These are phyloP conservation scores for Spinus pinus DNA, from an alignment of 2,797 vertebrate species.

Conservation along the genomic window DNA sequence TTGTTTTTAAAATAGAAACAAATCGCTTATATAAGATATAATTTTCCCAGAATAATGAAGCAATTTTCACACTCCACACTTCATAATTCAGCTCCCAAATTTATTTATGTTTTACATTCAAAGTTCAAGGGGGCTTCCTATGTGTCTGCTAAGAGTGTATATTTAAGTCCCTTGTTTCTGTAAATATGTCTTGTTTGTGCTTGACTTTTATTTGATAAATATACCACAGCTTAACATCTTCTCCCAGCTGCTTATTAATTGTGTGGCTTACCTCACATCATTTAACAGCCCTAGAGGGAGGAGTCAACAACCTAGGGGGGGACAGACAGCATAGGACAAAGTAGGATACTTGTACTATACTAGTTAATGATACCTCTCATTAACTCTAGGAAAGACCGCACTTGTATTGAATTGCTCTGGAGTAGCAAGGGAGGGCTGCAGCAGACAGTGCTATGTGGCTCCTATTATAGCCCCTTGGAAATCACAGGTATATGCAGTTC, in stretches of 20 bases:
- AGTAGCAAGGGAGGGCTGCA: neutral
- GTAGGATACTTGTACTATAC: neutral
- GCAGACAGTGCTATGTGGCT: neutral
- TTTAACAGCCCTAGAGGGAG: neutral
- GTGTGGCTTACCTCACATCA: neutral
- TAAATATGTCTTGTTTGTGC: neutral
- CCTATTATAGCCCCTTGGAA: neutral
- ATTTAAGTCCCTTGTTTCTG: neutral
- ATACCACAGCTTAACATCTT: neutral
- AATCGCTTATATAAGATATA: neutral
- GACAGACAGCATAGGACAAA: neutral
- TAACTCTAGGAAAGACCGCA: neutral
- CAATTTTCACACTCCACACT: neutral
- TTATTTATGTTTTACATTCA: neutral
- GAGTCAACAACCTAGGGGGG: neutral
- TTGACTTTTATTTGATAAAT: neutral
- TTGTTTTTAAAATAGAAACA: neutral
- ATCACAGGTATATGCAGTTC: neutral
- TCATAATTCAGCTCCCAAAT: neutral
- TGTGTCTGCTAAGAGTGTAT: neutral
- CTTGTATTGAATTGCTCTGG: neutral
- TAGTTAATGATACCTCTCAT: neutral
- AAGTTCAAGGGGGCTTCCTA: neutral
- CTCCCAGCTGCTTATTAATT: neutral
- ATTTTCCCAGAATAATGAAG: neutral